These are phyloP conservation scores for Tryphoninae sp. DNA, from an alignment of 2,888 invertebrate species.

Conservation along the genomic window DNA sequence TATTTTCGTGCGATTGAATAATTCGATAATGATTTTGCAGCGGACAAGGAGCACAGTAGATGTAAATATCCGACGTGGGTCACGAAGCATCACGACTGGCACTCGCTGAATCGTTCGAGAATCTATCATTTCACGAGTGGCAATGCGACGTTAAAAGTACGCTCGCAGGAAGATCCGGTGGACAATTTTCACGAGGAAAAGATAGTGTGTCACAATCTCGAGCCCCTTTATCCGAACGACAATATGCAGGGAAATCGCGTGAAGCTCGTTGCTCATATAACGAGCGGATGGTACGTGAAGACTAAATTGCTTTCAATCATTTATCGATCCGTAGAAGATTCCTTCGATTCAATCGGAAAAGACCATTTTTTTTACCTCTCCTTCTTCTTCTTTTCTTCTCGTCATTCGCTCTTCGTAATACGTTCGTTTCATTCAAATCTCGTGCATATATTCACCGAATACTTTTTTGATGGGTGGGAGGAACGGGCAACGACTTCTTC, in stretches of 20 bases:
- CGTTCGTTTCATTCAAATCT: conserved; percentile 7
- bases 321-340: neutral
- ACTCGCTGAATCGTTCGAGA: conserved; percentile 88
- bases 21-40: conserved; percentile 80
- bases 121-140: conserved; percentile 89
- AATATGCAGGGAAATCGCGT: conserved; percentile 82
- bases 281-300: conserved; percentile 87
- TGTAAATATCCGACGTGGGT: conserved; percentile 92
- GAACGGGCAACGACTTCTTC: neutral
- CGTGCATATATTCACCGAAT: neutral
- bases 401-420: conserved; percentile 18
- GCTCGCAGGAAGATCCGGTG: conserved; percentile 46
- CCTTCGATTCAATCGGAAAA: neutral
- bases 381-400: conserved; percentile 9
- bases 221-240: conserved; percentile 74
- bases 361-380: conserved; percentile 20
- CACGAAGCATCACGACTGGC: conserved; percentile 90
- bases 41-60: conserved; percentile 88
- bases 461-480: neutral
- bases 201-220: conserved; percentile 78
- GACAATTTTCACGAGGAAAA: conserved; percentile 79
- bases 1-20: neutral
- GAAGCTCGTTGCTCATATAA: conserved; percentile 88
- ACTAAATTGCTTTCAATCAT: conserved; percentile 16
- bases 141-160: conserved; percentile 87